phyloP scores from a whole-genome alignment of 2,113 vertebrate genomes.

The Larimichthys polyactis region DNA sequence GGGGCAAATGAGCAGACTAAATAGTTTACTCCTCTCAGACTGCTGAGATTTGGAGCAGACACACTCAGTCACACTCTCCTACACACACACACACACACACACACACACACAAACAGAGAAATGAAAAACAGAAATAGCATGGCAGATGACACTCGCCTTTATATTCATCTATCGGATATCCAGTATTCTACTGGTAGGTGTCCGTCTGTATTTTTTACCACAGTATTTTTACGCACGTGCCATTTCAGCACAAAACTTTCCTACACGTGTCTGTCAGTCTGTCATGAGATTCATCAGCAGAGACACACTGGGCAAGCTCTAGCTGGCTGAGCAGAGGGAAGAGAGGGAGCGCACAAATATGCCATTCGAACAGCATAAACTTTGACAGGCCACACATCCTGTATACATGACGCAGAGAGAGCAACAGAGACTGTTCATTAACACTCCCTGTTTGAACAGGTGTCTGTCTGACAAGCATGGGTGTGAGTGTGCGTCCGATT shows the following conservation, averaged over 20 bases:
- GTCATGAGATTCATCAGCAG: constrained; percentile 35
- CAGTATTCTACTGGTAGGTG: background rate
- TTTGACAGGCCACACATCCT: constrained; percentile 57
- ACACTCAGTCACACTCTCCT: constrained; percentile 17
- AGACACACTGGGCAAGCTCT: constrained; percentile 45
- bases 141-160: background rate
- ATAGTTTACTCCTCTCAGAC: constrained; percentile 76
- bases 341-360: constrained; percentile 40
- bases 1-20: constrained; percentile 68
- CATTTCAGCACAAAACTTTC: constrained; percentile 16
- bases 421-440: constrained; percentile 70
- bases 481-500: constrained; percentile 26
- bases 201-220: background rate
- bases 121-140: background rate
- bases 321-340: constrained; percentile 35
- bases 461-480: constrained; percentile 69
- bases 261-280: background rate
- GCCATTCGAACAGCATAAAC: constrained; percentile 12
- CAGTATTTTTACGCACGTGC: background rate
- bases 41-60: constrained; percentile 58
- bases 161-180: background rate
- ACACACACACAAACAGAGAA: background rate
- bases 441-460: constrained; percentile 83
- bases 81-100: background rate
- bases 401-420: constrained; percentile 30